Base-by-base conservation (phyloP, 2,888 invertebrate genomes). In the Temnothorax ravouxi region DNA sequence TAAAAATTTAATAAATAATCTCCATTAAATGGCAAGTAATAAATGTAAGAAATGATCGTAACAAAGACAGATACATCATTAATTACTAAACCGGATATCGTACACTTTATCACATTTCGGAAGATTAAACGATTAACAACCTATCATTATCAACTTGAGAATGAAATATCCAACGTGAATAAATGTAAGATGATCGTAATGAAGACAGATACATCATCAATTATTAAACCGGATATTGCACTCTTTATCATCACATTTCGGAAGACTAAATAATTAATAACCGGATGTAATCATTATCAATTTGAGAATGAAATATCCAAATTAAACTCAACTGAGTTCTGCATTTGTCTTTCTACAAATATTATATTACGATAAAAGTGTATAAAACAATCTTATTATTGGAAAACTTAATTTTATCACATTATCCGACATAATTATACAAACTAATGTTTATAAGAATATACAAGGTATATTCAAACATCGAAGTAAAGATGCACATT, bases 351-450 rank as follows among this genome's bases (percentile, higher is more conserved):
- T 0, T 34, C 44, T 74, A 15, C 15, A 29, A 75, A 1, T 47
- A 21, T 38, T 44, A 1, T 47, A 21, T 38, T 44, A n/a, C 8
- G 47, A 34, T 72, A 56, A 56, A 41, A 72, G n/a, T 8, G n/a
- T 8, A 8, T 18, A 59, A 44, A 59, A 11, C 18, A 61, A 4
- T 15, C 38, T 62, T 4, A 34, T 75, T 50, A 62, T 62, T 38
- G 21, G 0, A 50, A 34, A 47, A 75, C 62, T 75, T 62, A 34
- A 50, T 75, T 18, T 1, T 38, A 50, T 18, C 44, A 29, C 8
- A 29, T 74, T 47, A 61, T 74, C 44, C 29, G n/a, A 74, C 29
- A 74, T 44, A 47, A 47, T 74, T 18, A 18, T 15, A n/a, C 25
- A n/a, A 44, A 13, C 8, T 25, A 18, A 3, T 44, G 6, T 59